These are phyloP conservation scores for Catamblyrhynchus diadema DNA, from an alignment of 2,797 vertebrate genomes.

Conservation along the genomic window DNA sequence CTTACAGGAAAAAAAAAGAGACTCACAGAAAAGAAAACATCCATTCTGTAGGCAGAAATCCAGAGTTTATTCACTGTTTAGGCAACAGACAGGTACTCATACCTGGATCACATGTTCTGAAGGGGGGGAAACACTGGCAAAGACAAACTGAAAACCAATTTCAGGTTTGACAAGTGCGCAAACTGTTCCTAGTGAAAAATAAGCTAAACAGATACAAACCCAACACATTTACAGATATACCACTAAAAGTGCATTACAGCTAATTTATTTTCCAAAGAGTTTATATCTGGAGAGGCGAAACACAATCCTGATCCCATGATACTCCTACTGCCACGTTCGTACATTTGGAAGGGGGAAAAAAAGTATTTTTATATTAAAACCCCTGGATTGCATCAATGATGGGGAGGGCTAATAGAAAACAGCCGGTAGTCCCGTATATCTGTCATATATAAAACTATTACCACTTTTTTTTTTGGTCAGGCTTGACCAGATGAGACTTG, in stretches of 20 bases:
- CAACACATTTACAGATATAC: neutral
- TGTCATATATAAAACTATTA: neutral
- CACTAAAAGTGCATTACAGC: neutral
- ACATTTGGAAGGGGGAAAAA: accelerated
- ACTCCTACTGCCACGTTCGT: neutral
- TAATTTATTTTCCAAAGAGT: neutral
- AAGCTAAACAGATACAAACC: neutral
- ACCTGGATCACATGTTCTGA: neutral
- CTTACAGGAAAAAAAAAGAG: neutral
- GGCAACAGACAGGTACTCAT: neutral
- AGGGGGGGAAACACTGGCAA: neutral
- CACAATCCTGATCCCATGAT: neutral
- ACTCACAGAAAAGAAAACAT: neutral
- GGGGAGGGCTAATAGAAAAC: neutral
- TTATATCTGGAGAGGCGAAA: neutral
- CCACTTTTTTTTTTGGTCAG: neutral
- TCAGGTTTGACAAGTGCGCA: neutral
- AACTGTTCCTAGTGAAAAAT: neutral
- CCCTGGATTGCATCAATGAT: neutral
- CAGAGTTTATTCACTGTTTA: neutral
- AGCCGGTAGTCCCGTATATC: no score
- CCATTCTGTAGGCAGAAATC: neutral
- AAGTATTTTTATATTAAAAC: neutral
- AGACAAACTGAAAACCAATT: neutral
- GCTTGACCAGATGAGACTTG: neutral